phyloP scores from a whole-genome alignment of 2,888 invertebrate genomes.

The Crematogaster levior region DNA sequence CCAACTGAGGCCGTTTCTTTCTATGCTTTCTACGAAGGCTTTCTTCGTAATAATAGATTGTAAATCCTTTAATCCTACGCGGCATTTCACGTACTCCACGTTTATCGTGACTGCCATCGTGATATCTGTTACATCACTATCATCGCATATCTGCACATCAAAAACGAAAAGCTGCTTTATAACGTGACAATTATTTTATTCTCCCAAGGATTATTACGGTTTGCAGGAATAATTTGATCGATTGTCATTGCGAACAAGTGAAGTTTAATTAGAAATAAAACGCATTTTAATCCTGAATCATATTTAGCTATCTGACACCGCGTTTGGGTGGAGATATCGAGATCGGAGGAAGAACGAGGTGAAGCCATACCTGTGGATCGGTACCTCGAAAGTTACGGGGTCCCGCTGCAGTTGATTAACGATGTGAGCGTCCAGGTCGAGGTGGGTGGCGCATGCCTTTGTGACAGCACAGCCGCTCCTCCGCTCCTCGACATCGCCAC shows the following conservation, averaged over 20 bases:
- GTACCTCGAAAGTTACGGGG: slow-evolving; percentile 83
- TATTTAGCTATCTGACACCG: slow-evolving; percentile 65
- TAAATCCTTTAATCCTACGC: slow-evolving; percentile 62
- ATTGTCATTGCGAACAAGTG: slow-evolving; percentile 1
- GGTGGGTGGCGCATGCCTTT: slow-evolving; percentile 86
- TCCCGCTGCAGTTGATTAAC: slow-evolving; percentile 85
- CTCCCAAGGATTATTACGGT: background rate
- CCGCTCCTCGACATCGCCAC: slow-evolving; percentile 84
- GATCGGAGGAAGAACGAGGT: slow-evolving; percentile 68
- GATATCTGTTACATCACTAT: slow-evolving; percentile 24
- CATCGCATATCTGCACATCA: background rate
- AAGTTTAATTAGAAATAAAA: slow-evolving; percentile 44
- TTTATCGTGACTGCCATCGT: slow-evolving; percentile 9
- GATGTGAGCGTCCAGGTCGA: slow-evolving; percentile 83
- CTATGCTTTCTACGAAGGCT: slow-evolving; percentile 66
- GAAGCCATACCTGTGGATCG: slow-evolving; percentile 83
- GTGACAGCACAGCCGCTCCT: slow-evolving; percentile 84
- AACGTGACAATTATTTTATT: background rate
- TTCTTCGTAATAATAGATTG: slow-evolving; percentile 72
- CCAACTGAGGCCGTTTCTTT: slow-evolving; percentile 75
- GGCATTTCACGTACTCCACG: slow-evolving; percentile 35
- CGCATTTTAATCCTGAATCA: slow-evolving; percentile 40
- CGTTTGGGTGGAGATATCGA: slow-evolving; percentile 65
- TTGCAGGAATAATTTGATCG: background rate
- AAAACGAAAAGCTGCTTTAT: background rate